These are phyloP conservation scores for Dendrolimus punctatus DNA, from an alignment of 1,140 invertebrate species.

Conservation along the genomic window DNA sequence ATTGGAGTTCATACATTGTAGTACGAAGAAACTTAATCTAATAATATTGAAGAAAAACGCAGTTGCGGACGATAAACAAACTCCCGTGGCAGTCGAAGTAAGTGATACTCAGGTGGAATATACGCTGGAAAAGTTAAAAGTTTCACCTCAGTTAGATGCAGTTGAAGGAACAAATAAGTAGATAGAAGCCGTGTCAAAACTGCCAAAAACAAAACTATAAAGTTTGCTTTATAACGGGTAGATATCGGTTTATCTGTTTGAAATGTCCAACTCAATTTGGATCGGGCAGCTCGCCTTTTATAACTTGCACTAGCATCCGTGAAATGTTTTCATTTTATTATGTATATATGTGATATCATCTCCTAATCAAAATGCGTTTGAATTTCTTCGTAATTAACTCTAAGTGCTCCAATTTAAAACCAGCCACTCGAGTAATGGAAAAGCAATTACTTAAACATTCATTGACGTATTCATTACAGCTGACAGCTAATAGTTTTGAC, in stretches of 20 bases:
- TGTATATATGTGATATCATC: constrained; percentile 2
- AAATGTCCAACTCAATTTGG: constrained; percentile 62
- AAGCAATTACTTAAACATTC: constrained; percentile 28
- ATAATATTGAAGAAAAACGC: constrained; percentile 24
- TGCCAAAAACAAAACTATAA: constrained; percentile 73
- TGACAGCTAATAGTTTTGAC: constrained; percentile 21
- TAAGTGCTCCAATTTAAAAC: constrained; percentile 22
- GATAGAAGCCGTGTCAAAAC: constrained; percentile 66
- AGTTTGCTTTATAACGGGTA: constrained; percentile 63
- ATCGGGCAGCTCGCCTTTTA: constrained; percentile 36
- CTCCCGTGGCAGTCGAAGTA: constrained; percentile 30
- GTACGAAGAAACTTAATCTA: constrained; percentile 6
- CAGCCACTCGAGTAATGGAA: constrained; percentile 13
- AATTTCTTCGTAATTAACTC: constrained; percentile 14
- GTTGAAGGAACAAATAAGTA: constrained; percentile 65
- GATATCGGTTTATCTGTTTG: constrained; percentile 67
- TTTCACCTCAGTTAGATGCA: constrained; percentile 58
- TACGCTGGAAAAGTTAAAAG: constrained; percentile 58
- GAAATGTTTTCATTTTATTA: not conserved
- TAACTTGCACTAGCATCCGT: constrained; percentile 19
- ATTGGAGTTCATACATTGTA: no score
- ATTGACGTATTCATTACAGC: constrained; percentile 26
- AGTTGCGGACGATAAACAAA: constrained; percentile 36
- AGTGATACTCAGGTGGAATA: constrained; percentile 51
- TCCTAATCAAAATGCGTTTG: constrained; percentile 13